Base-by-base conservation (phyloP, 2,113 vertebrate species). In the Globicephala melas region DNA sequence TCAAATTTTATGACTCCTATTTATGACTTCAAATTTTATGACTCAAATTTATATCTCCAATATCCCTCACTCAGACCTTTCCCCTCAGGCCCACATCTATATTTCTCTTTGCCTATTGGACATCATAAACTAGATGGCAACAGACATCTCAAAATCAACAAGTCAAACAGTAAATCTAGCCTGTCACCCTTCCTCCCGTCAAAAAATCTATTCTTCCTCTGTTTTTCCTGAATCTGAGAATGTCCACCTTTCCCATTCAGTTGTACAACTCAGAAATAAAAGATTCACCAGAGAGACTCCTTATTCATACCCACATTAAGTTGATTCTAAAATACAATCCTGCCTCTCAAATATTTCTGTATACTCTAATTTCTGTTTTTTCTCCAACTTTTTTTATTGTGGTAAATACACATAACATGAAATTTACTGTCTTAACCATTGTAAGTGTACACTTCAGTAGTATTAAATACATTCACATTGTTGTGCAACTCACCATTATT, bases 1-100 rank as follows among this genome's bases (percentile, higher is more conserved):
- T 96, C 89, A 96, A 53, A 53, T 95, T 97, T 97, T 97, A 97
- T 92, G 89, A 55, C 58, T 97, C 68, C 79, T 97, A 92, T 95
- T 97, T 97, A 97, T 96, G 95, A 94, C 96, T 97, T 87, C n/a
- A 92, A 94, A 74, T 96, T 97, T 97, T 96, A 97, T 90, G 87
- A 92, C 95, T 97, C 44, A 85, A 80, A 97, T 98, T 98, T 97
- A 97, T 96, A 60, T 84, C 70, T 96, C 47, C 65, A 97, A 96
- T 97, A 96, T 96, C 65, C 18, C 50, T 96, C 92, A 81, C 68
- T 96, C 70, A 50, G 58, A 84, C 60, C 92, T 98, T 53, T 96
- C 60, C 91, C 83, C 70, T 95, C 53, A 38, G 97, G 89, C n/a
- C 25, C 53, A 67, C 63, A 36, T 84, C 82, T 87, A 21, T 96